Base-by-base conservation (phyloP, 1,140 invertebrate species). In the Andricus grossulariae region DNA sequence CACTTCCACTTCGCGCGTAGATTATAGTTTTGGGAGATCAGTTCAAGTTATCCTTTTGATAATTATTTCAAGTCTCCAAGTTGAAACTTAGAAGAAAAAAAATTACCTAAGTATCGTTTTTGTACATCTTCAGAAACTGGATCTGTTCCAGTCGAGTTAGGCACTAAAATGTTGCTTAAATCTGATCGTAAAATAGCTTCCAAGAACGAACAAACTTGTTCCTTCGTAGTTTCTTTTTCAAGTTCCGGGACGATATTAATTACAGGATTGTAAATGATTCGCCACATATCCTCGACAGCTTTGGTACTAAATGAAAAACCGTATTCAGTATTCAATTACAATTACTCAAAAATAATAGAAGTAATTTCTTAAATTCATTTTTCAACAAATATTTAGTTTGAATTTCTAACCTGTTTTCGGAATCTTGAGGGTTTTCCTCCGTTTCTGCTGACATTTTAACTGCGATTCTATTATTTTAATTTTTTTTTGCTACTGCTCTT, bases 121-220 rank as follows among this genome's bases (percentile, higher is more conserved):
- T 82, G 73, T 11, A 88, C 15, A 21, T 50, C 52, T 50, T 85
- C 72, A 75, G 85, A 79, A 66, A 80, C 50, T 32, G 66, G 18
- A 45, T 66, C 71, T 57, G 71, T 78, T 50, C 57, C 83, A 8
- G 39, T 45, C 39, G 80, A 83, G 15, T 85, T 76, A 73, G 89
- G 88, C 16, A 89, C 81, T 52, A 90, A 81, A 74, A 90, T 83
- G 72, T 84, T 86, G 0, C 73, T 84, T 50, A 89, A 84, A 71
- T 84, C 77, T 8, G 87, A 86, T 57, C 84, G 78, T 10, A 86
- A 79, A 45, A 89, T 79, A 7, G 88, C 87, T 50, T 89, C 87
- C 32, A 90, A 78, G 19, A 89, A 80, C 13, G 82, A 82, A 39
- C 76, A 45, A 13, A 89, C 75, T 45, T 82, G 81, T 73, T 84